Evolutionary conservation across 2,888 invertebrate species (phyloP).

Genomic region (Troides helena): DNA sequence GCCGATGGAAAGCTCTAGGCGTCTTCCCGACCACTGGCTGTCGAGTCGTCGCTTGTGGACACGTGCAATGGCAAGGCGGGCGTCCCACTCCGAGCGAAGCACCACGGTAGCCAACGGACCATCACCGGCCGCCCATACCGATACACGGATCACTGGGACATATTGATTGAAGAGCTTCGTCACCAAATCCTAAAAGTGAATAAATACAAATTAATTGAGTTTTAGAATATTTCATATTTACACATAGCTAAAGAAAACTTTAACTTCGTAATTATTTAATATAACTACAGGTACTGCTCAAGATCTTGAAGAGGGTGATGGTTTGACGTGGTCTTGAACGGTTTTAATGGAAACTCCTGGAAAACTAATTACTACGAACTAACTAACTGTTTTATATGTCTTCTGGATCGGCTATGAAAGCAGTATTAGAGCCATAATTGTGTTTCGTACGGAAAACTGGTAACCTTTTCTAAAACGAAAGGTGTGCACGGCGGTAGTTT

Average conservation of each 20-base stretch:
- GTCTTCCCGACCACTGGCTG: conserved; percentile 82
- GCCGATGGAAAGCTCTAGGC: conserved; percentile 87
- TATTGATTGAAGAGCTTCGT: conserved; percentile 65
- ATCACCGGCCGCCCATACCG: conserved; percentile 66
- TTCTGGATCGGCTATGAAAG: no score
- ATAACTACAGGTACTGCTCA: no score
- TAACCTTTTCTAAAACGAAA: no score
- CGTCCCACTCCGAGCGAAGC: conserved; percentile 85
- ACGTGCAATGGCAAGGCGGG: conserved; percentile 88
- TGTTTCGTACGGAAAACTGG: no score
- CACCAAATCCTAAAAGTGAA: conserved; percentile 60
- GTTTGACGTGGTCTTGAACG: no score
- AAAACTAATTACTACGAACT: no score
- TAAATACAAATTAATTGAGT: background rate
- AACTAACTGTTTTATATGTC: no score
- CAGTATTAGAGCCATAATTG: no score
- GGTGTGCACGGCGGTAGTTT: no score
- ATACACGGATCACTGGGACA: conserved; percentile 60
- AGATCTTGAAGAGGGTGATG: no score
- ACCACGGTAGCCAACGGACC: conserved; percentile 84
- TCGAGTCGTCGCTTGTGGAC: conserved; percentile 90
- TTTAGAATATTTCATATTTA: background rate
- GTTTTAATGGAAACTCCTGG: no score
- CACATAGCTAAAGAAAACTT: background rate
- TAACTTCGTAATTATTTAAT: no score